Base-by-base conservation (phyloP, 2,113 vertebrate genomes). In the Cacatua alba region DNA sequence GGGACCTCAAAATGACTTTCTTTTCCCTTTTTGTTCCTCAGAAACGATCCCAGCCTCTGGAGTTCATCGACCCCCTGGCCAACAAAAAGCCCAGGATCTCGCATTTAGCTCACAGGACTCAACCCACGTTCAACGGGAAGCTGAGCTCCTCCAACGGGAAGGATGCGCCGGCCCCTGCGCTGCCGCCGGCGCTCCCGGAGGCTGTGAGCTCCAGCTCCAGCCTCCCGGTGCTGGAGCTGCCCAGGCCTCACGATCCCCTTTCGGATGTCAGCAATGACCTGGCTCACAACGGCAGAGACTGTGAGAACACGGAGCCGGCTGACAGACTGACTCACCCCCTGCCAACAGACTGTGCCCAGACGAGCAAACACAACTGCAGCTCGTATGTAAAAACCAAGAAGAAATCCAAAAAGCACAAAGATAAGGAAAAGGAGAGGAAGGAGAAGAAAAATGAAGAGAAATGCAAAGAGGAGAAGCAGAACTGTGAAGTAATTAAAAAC, bases 41-140 rank as follows among this genome's bases (percentile, higher is more conserved):
- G 99, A 99, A 99, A 98, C 99, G 99, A 68, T 95, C 98, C 4
- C 97, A 98, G 4, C 98, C 98, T 63, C 76, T 95, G 59, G 99
- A 99, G 14, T 99, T 99, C 90, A 99, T 98, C 9, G 99, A 99
- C 93, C 99, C 99, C 6, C 87, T 99, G 51, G 97, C 97, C 97
- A 99, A 97, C 98, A 99, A 99, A 96, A 99, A 99, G 96, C 98
- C 99, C 78, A 96, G 99, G 95, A 99, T 99, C 94, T 99, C 99
- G 0, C 99, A 99, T 76, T 94, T 99, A 46, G 91, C 98, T 82
- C 99, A 98, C 97, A 98, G 99, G 77, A 95, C 98, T 72, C 97
- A 98, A 31, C 97, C 98, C 19, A 92, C 98, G 2, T 88, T 99
- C 62, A 99, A 99, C 3, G 99, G 99, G 92, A 99, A 99, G 88